Evolutionary conservation across 2,797 vertebrate genomes (phyloP).

Genomic region (Anomalospiza imberbis): DNA sequence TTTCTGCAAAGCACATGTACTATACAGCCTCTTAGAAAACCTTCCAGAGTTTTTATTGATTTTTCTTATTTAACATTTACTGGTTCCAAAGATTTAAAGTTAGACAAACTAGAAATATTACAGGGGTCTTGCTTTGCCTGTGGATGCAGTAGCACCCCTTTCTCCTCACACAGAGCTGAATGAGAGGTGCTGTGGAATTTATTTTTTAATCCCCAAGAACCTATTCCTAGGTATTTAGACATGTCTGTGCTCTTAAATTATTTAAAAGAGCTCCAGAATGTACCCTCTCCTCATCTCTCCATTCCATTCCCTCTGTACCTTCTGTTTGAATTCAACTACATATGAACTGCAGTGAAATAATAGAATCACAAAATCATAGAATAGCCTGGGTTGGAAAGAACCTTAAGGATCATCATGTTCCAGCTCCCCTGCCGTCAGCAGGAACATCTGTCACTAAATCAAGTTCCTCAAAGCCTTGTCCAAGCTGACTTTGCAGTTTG

Average conservation of each 20-base stretch:
- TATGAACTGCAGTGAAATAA: neutral
- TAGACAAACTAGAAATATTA: neutral
- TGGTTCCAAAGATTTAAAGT: neutral
- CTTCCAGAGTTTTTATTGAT: neutral
- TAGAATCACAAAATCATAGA: neutral
- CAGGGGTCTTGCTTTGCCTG: neutral
- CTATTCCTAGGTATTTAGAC: neutral
- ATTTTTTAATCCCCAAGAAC: neutral
- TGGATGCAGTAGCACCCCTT: neutral
- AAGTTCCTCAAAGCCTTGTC: rapidly evolving
- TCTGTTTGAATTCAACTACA: neutral
- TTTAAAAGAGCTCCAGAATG: neutral
- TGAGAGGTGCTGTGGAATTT: neutral
- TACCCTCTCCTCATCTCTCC: neutral
- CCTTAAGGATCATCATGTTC: neutral
- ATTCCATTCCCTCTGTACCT: neutral
- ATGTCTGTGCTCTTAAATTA: neutral
- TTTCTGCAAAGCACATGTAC: neutral
- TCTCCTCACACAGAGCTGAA: neutral
- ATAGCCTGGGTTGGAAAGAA: neutral
- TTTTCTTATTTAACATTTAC: neutral
- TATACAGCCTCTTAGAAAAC: neutral
- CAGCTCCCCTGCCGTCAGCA: neutral
- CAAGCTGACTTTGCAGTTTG: neutral
- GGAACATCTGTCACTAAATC: neutral